Evolutionary conservation across 1,140 invertebrate genomes (phyloP).

Genomic region (Drosophila elegans): DNA sequence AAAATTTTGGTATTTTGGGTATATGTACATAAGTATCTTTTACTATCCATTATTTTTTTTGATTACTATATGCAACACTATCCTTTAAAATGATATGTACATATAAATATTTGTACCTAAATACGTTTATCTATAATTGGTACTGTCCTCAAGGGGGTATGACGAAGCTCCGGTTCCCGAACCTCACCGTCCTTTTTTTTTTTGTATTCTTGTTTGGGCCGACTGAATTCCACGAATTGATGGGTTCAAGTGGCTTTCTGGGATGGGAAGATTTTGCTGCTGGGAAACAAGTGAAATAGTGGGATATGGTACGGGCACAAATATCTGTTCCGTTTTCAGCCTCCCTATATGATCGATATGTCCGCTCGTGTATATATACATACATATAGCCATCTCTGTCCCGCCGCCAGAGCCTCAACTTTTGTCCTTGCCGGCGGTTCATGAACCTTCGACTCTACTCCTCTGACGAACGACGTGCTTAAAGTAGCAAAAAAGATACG

Average conservation of each 20-base stretch:
- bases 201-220: neutral
- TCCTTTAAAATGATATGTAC: too few species aligned
- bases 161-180: neutral
- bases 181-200: neutral
- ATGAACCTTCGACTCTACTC: conserved; percentile 62
- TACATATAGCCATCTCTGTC: neutral
- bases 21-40: too few species aligned
- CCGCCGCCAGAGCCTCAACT: conserved; percentile 20
- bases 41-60: neutral
- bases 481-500: conserved; percentile 59
- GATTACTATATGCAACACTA: too few species aligned
- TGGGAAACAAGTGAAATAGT: conserved; percentile 27
- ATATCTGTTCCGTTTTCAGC: conserved; percentile 55
- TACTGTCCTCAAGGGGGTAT: neutral
- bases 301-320: conserved; percentile 16
- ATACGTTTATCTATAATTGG: neutral
- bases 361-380: neutral
- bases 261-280: conserved; percentile 3
- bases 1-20: too few species aligned
- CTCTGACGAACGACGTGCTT: conserved; percentile 69
- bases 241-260: conserved; percentile 30
- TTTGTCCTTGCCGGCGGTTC: conserved; percentile 78
- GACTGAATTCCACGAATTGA: conserved; percentile 30
- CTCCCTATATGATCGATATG: conserved; percentile 67
- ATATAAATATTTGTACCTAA: too few species aligned